Percentiles rank a stretch among this genome's conserved stretches.
phyloP scores from a whole-genome alignment of 2,888 invertebrate species.

The Heliothis peltigera region DNA sequence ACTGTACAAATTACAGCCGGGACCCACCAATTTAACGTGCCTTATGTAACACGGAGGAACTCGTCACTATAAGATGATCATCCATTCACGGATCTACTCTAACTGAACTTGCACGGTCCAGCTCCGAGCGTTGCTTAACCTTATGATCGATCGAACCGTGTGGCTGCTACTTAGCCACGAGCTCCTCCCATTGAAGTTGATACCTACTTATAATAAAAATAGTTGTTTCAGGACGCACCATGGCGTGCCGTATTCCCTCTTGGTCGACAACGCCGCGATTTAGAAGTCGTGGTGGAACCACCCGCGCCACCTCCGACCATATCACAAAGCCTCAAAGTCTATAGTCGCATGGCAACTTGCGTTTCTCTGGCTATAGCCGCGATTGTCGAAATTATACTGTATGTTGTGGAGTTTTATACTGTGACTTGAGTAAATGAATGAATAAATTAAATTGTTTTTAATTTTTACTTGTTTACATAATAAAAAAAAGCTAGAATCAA shows the following conservation, averaged over 20 bases:
- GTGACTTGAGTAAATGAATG: constrained; percentile 18
- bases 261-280: constrained; percentile 66
- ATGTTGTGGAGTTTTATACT: constrained; percentile 71
- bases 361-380: constrained; percentile 74
- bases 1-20: no score
- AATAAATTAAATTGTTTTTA: neutral
- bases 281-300: constrained; percentile 35
- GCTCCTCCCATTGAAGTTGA: no score
- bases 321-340: constrained; percentile 67
- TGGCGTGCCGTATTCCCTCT: constrained; percentile 71
- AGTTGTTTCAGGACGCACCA: constrained; percentile 72
- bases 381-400: constrained; percentile 75
- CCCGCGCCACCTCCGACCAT: constrained; percentile 2
- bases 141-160: no score
- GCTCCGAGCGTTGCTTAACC: no score
- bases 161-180: no score
- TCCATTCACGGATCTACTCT: no score
- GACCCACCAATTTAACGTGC: no score
- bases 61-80: no score
- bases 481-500: no score
- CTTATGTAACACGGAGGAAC: no score
- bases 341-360: constrained; percentile 74
- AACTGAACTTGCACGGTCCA: no score
- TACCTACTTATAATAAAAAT: neutral
- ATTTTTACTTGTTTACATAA: constrained; percentile 1